Conservation (phyloP, 2,888 invertebrate species). For the Brachyopa scutellaris region DNA sequence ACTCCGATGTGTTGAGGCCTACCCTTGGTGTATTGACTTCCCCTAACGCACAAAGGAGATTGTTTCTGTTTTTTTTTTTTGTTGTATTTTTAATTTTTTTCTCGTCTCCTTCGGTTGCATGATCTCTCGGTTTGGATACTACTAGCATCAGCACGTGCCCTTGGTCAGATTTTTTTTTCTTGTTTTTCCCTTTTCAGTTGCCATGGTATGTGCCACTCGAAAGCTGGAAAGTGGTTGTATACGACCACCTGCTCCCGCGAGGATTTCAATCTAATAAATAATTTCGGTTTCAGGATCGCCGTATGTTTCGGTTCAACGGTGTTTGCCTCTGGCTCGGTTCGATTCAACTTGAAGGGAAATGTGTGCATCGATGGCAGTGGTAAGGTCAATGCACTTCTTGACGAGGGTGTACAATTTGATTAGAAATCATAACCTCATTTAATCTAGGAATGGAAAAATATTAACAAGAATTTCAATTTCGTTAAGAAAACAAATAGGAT, state of each 20-base stretch:
- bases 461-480: too few relatives aligned
- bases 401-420: constrained; percentile 55
- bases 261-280: constrained; percentile 71
- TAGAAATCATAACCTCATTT: too few relatives aligned
- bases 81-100: not conserved
- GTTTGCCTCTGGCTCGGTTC: constrained; percentile 11
- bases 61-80: constrained; percentile 17
- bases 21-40: constrained; percentile 65
- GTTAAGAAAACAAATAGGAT: too few relatives aligned
- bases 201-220: constrained; percentile 27
- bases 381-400: constrained; percentile 55
- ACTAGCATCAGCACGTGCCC: constrained; percentile 65
- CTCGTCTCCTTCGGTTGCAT: constrained; percentile 54
- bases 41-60: constrained; percentile 59
- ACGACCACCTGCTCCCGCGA: constrained; percentile 68
- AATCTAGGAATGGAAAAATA: too few relatives aligned
- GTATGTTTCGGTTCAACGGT: constrained; percentile 58
- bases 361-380: constrained; percentile 61
- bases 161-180: constrained; percentile 67
- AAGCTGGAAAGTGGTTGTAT: constrained; percentile 67
- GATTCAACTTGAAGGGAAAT: constrained; percentile 50
- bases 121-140: constrained; percentile 60
- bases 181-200: not conserved
- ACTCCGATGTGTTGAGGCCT: constrained; percentile 70
- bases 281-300: constrained; percentile 71